Evolutionary conservation across 35 echinoderm and acorn worm genomes (phyloP), one percentile per base, ranked within the genome.

Genomic region (Apostichopus californicus): DNA sequence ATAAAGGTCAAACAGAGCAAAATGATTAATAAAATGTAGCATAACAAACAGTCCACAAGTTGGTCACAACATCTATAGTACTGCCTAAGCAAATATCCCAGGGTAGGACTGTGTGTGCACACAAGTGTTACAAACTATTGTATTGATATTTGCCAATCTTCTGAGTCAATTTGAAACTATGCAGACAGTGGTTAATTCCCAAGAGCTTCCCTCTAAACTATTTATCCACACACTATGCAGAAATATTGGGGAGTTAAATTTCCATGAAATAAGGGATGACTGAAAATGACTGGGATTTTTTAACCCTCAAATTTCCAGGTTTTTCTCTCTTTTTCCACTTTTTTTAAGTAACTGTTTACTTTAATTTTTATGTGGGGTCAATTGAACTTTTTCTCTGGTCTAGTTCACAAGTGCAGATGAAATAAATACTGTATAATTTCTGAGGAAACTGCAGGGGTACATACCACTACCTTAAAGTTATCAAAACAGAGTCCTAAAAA

Each of bases 221-320:
- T 85, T 59, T 85, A 58, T 25, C 18, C 58, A 55, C n/a, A 58
- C 8, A 59, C 56, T 58, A 34, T 56, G 58, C 81, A 85, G 17
- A 58, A 54, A 59, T 22, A 17, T 22, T 59, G 18, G 55, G 10
- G 34, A 54, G 56, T 54, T 83, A 83, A 85, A 59, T 85, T 85
- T 85, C 56, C 81, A 85, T 85, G 81, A 85, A 85, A 81, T 55
- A 2, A 17, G 21, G 80, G 80, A 83, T 83, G 80, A 85, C 81
- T 85, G 71, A 18, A 75, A 75, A 22, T 75, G 71, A 75, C 71
- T 75, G 71, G 1, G 15, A 75, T 18, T 7, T 75, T 75, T 75
- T 75, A 20, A n/a, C n/a, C 20, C 20, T 61, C 12, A 9, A 12
- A 61, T 61, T 61, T 61, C 12, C 58, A 61, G 58, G 7, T 8